Evolutionary conservation across 1,140 invertebrate species (phyloP).

Genomic region (Pseudomyrmex dendroicus): DNA sequence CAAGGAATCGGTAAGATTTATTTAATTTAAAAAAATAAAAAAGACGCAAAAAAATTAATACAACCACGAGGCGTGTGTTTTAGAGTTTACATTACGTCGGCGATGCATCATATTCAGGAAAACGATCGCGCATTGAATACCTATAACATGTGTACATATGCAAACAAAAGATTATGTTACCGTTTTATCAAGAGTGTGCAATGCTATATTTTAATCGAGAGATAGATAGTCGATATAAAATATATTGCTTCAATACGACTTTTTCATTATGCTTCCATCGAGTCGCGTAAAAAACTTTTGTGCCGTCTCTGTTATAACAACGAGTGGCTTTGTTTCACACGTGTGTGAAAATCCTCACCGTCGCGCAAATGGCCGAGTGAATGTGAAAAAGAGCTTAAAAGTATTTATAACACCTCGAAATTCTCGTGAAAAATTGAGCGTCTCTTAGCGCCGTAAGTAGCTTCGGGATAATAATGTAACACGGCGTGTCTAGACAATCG

Average conservation of each 20-base stretch:
- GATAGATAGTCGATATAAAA: conserved; percentile 10
- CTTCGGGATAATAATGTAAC: conserved; percentile 15
- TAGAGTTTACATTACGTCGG: not conserved
- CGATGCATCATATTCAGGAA: not conserved
- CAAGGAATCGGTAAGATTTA: conserved; percentile 15
- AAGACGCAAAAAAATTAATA: not conserved
- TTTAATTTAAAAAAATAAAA: not conserved
- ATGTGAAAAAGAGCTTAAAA: too few relatives aligned
- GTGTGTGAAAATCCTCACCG: conserved; percentile 22
- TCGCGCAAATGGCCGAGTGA: not conserved
- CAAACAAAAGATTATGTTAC: conserved; percentile 18
- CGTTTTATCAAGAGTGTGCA: not conserved
- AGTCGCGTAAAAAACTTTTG: conserved; percentile 18
- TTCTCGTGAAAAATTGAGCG: too few relatives aligned
- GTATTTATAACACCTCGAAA: not conserved
- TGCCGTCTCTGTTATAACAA: not conserved
- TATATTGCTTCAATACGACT: not conserved
- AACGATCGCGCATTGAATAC: not conserved
- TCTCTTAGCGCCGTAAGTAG: too few relatives aligned
- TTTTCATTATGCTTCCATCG: conserved; percentile 33
- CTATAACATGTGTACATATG: too few relatives aligned
- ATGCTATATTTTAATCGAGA: conserved; percentile 17
- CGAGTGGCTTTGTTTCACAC: conserved; percentile 1
- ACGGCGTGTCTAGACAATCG: conserved; percentile 35
- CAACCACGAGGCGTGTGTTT: not conserved